Evolutionary conservation across 2,113 vertebrate species (phyloP).

Genomic region (Tragulus kanchil): DNA sequence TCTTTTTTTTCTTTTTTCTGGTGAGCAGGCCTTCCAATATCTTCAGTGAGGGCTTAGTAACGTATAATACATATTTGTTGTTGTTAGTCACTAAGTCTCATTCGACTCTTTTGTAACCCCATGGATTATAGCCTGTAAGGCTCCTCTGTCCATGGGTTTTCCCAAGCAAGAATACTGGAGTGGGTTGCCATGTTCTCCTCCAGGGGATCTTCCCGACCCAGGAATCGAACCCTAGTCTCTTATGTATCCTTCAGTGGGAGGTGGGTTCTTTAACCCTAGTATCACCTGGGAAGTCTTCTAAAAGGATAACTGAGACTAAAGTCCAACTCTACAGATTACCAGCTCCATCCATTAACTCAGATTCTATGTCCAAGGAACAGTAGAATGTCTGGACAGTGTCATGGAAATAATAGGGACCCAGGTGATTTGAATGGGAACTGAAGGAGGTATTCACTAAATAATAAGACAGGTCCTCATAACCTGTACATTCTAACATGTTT

Average conservation of each 20-base stretch:
- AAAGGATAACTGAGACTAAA: not conserved
- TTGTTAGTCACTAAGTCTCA: not conserved
- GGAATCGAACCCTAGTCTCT: not conserved
- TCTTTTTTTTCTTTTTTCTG: not conserved
- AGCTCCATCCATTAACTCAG: not conserved
- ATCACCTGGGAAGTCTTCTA: not conserved
- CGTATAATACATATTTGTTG: not conserved
- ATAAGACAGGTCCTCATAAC: not conserved
- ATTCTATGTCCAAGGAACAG: not conserved
- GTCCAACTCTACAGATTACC: not conserved
- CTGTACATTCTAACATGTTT: not conserved
- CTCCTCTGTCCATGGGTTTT: not conserved
- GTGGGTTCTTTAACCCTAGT: not conserved
- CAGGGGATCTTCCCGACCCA: not conserved
- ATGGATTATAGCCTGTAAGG: not conserved
- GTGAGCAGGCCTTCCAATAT: not conserved
- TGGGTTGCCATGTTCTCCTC: not conserved
- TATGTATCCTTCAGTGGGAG: not conserved
- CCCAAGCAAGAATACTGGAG: not conserved
- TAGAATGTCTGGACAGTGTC: not conserved
- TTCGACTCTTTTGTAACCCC: not conserved
- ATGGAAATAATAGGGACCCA: not conserved
- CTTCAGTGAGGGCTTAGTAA: not conserved
- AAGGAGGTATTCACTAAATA: slow-evolving; percentile 16
- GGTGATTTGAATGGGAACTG: not conserved